Evolutionary conservation across 2,113 vertebrate genomes (phyloP).

Genomic region (Indicator maculatus): DNA sequence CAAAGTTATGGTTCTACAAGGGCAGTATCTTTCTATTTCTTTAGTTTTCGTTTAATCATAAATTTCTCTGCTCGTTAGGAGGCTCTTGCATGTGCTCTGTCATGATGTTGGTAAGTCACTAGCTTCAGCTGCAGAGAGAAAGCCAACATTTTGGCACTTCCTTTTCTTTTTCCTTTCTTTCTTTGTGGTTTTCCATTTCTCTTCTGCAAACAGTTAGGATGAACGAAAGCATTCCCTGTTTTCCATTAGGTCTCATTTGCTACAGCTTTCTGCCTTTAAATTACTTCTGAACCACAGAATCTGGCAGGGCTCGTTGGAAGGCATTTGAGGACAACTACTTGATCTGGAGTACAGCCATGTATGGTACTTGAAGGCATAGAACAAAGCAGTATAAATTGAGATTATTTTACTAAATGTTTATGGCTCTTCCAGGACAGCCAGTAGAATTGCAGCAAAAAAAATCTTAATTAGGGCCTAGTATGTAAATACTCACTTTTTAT

Average conservation of each 20-base stretch:
- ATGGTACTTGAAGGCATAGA: constrained; percentile 82
- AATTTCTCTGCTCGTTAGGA: constrained; percentile 37
- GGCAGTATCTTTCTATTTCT: neutral
- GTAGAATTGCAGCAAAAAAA: constrained; percentile 61
- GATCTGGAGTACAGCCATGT: constrained; percentile 82
- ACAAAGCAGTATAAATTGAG: constrained; percentile 77
- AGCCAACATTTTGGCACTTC: constrained; percentile 24
- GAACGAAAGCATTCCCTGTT: constrained; percentile 77
- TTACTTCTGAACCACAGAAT: constrained; percentile 83
- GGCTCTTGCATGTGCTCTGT: neutral
- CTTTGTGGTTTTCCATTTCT: constrained; percentile 65
- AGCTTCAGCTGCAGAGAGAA: constrained; percentile 18
- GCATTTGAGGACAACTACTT: constrained; percentile 85
- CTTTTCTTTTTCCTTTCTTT: constrained; percentile 45
- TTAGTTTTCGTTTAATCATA: neutral
- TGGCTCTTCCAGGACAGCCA: constrained; percentile 69
- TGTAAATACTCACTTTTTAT: constrained; percentile 65
- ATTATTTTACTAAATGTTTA: constrained; percentile 79
- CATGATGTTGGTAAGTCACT: constrained; percentile 7
- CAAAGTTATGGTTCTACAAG: neutral
- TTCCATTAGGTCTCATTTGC: constrained; percentile 85
- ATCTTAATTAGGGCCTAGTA: constrained; percentile 58
- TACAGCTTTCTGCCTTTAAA: constrained; percentile 85
- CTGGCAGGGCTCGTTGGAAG: constrained; percentile 80
- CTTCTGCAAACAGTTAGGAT: constrained; percentile 62